A percentile compares a stretch with the other conserved stretches of the same genome.
Evolutionary conservation across 1,140 invertebrate genomes (phyloP).

Genomic region (Phortica variegata): DNA sequence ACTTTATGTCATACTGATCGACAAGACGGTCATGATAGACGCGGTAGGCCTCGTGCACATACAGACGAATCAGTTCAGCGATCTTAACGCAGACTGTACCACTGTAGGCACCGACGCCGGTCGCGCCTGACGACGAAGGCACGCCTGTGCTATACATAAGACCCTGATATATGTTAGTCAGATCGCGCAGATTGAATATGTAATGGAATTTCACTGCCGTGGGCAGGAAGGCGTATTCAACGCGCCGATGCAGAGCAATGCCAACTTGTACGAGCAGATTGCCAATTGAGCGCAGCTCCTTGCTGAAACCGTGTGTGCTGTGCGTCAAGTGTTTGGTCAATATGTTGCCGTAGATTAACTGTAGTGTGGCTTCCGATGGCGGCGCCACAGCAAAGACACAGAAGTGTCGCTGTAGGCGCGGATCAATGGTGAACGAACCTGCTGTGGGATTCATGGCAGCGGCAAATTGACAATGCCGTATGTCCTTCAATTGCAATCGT

Average conservation of each 20-base stretch:
- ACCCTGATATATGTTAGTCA: constrained; percentile 85
- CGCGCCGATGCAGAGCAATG: constrained; percentile 74
- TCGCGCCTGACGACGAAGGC: constrained; percentile 17
- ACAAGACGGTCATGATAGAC: constrained; percentile 92
- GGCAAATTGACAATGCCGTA: constrained; percentile 91
- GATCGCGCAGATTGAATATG: constrained; percentile 88
- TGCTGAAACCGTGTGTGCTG: constrained; percentile 68
- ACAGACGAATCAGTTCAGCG: constrained; percentile 76
- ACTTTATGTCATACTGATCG: constrained; percentile 73
- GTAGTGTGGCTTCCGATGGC: constrained; percentile 75
- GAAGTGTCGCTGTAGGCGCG: constrained; percentile 89
- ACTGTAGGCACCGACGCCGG: constrained; percentile 19
- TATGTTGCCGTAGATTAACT: constrained; percentile 84
- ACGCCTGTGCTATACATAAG: constrained; percentile 56
- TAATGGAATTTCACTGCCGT: constrained; percentile 97
- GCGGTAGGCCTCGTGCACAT: constrained; percentile 86
- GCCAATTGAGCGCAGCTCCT: constrained; percentile 63
- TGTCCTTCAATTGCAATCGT: constrained; percentile 87
- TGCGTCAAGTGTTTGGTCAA: constrained; percentile 74
- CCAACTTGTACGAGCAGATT: constrained; percentile 74
- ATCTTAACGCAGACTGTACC: constrained; percentile 64
- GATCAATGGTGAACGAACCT: constrained; percentile 91
- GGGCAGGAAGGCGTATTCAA: constrained; percentile 78
- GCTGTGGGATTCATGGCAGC: constrained; percentile 96
- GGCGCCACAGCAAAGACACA: constrained; percentile 87